Evolutionary conservation across 2,888 invertebrate genomes (phyloP).

Genomic region (Nephrotoma appendiculata): DNA sequence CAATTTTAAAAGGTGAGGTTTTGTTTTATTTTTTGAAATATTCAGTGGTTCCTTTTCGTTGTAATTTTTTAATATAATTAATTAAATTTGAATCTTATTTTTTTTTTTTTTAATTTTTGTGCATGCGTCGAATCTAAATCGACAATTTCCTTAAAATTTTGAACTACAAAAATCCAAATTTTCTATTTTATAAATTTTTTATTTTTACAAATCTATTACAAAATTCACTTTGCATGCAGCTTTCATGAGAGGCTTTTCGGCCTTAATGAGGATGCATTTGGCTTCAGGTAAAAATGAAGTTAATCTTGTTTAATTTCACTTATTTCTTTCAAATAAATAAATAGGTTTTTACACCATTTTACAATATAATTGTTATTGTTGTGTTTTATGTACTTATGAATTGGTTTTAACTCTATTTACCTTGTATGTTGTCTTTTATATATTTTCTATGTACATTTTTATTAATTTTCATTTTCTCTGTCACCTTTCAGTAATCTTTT

Average conservation of each 20-base stretch:
- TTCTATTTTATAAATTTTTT: constrained; percentile 10
- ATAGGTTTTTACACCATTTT: neutral
- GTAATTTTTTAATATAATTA: neutral
- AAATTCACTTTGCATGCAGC: constrained; percentile 48
- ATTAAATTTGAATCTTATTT: neutral
- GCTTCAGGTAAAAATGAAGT: constrained; percentile 41
- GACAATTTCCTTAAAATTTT: constrained; percentile 9
- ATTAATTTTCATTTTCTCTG: neutral
- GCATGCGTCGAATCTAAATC: neutral
- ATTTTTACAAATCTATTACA: constrained; percentile 9
- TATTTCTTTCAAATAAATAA: neutral
- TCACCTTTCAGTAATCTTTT: neutral
- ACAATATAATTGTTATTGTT: neutral
- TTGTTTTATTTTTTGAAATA: neutral
- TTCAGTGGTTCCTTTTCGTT: neutral
- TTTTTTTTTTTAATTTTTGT: neutral
- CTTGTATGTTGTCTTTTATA: neutral
- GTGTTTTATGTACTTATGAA: neutral
- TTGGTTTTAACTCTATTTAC: neutral
- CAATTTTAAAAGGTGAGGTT: constrained; percentile 12
- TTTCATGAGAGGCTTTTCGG: constrained; percentile 68
- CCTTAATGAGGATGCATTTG: constrained; percentile 62
- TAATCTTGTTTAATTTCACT: neutral
- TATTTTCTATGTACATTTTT: neutral
- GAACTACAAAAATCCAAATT: constrained; percentile 1